Percentiles rank a stretch among this genome's conserved stretches.
Conservation (phyloP, 2,113 vertebrate species). For the Phaetusa simplex region DNA sequence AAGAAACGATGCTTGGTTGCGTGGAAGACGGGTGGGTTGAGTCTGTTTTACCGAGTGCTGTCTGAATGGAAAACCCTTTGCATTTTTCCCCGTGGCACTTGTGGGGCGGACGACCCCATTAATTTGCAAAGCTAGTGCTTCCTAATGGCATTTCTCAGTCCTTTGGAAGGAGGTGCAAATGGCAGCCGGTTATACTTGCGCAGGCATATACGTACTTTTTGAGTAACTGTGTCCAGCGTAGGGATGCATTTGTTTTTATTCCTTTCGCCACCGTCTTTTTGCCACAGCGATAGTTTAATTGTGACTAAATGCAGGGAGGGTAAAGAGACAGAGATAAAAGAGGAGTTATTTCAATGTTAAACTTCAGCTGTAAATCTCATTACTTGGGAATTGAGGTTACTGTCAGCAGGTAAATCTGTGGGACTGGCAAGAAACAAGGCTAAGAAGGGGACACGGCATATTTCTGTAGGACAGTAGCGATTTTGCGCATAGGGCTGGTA, state of each 20-base stretch:
- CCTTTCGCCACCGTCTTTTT: neutral
- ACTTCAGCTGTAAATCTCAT: slow-evolving; percentile 44
- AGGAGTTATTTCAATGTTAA: slow-evolving; percentile 47
- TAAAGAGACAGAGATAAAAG: neutral
- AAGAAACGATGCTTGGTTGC: neutral
- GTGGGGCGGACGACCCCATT: neutral
- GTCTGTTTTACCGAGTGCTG: neutral
- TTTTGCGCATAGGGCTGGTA: neutral
- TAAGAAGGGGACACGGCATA: neutral
- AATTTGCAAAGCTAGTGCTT: neutral
- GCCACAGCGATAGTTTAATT: neutral
- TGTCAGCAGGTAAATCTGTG: slow-evolving; percentile 19
- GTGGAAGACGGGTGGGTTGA: neutral
- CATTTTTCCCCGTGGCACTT: fast-evolving
- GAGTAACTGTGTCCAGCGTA: fast-evolving
- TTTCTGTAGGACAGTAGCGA: neutral
- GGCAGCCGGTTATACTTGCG: neutral
- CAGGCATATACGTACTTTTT: neutral
- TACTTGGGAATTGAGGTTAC: slow-evolving; percentile 56
- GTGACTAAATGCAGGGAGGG: neutral
- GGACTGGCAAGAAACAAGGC: slow-evolving; percentile 27
- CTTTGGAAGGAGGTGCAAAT: neutral
- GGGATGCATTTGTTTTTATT: neutral
- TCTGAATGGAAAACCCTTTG: neutral
- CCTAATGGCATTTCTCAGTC: neutral